These are phyloP conservation scores for Reticulitermes lucifugus DNA, from an alignment of 2,888 invertebrate species.

Conservation along the genomic window DNA sequence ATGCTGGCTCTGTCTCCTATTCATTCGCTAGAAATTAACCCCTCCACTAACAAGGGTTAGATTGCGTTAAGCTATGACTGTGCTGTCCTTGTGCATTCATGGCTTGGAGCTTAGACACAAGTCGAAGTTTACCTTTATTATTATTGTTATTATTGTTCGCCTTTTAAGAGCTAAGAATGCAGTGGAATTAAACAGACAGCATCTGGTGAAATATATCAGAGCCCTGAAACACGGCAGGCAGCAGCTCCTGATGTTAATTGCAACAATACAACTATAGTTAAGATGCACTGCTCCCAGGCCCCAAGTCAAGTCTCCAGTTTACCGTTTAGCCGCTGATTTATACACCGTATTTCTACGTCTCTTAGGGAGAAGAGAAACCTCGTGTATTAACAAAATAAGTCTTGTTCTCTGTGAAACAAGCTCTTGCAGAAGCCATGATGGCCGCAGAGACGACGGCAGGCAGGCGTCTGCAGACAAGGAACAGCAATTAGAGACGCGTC, in stretches of 20 bases:
- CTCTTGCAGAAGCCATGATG: slow-evolving; percentile 25
- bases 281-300: slow-evolving; percentile 49
- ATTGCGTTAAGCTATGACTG: no score
- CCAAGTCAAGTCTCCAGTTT: slow-evolving; percentile 38
- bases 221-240: slow-evolving; percentile 22
- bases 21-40: no score
- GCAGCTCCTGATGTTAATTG: slow-evolving; percentile 27
- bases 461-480: slow-evolving; percentile 35
- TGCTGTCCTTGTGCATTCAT: no score
- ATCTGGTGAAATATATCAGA: slow-evolving; percentile 43
- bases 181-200: neutral
- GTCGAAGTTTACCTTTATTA: neutral
- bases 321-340: slow-evolving; percentile 48
- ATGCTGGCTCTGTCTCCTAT: no score
- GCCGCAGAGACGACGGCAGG: slow-evolving; percentile 5
- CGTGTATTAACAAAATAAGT: slow-evolving; percentile 48
- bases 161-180: neutral
- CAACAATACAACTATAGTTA: slow-evolving; percentile 49
- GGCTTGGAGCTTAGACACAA: no score
- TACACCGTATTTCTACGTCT: slow-evolving; percentile 50
- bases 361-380: slow-evolving; percentile 36
- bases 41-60: no score
- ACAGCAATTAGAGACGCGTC: slow-evolving; percentile 40
- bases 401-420: slow-evolving; percentile 37
- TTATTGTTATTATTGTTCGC: neutral